Conservation (phyloP, 1,140 invertebrate genomes). For the Mercenaria mercenaria region DNA sequence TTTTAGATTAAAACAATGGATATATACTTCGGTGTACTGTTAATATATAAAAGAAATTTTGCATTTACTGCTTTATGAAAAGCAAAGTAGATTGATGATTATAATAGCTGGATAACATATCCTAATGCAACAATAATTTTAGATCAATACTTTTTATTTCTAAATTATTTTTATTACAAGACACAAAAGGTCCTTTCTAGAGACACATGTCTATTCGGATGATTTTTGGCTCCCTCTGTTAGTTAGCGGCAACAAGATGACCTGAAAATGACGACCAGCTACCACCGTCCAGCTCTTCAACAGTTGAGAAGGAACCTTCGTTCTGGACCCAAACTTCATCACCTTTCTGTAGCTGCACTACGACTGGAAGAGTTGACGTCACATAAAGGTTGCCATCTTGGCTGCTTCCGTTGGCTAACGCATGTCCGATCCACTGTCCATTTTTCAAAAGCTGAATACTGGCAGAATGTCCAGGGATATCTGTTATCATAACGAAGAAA, state of each 20-base stretch:
- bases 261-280: background rate
- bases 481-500: conserved; percentile 25
- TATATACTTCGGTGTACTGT: no score
- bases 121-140: no score
- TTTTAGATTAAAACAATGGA: no score
- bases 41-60: no score
- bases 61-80: no score
- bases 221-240: no score
- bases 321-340: conserved; percentile 45
- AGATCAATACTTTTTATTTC: no score
- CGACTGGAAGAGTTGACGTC: conserved; percentile 5
- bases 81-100: no score
- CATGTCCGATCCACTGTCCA: background rate
- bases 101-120: no score
- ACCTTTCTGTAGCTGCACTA: background rate
- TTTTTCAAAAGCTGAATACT: background rate
- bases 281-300: conserved; percentile 7
- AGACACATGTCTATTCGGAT: no score
- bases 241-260: background rate
- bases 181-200: no score
- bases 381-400: background rate
- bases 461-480: background rate
- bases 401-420: background rate
- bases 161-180: no score
- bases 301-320: background rate